A percentile compares a stretch with the other conserved stretches of the same genome.
phyloP scores from a whole-genome alignment of 2,888 invertebrate genomes.

The Unio pictorum region DNA sequence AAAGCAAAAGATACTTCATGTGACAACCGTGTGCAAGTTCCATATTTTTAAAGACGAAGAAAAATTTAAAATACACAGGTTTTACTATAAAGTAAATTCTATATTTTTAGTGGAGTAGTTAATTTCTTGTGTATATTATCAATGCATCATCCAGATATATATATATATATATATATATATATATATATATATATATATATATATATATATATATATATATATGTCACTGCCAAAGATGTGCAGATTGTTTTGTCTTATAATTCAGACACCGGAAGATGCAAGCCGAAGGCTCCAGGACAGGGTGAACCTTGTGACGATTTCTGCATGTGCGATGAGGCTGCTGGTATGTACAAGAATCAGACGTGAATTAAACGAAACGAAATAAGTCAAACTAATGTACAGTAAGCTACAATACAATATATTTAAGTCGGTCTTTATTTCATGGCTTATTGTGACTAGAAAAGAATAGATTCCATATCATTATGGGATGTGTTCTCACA shows the following conservation, averaged over 20 bases:
- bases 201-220: not conserved
- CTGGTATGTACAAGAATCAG: slow-evolving; percentile 8
- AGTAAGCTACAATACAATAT: too few species aligned
- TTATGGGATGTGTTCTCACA: too few species aligned
- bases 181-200: not conserved
- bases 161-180: not conserved
- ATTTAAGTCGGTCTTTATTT: not conserved
- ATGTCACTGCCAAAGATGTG: not conserved
- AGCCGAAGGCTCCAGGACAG: slow-evolving; percentile 11
- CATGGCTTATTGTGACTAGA: too few species aligned
- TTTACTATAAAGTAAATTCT: too few species aligned
- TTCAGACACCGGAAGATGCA: slow-evolving; percentile 16
- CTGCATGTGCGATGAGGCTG: slow-evolving; percentile 8
- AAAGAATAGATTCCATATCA: too few species aligned
- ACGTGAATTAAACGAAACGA: not conserved
- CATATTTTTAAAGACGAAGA: too few species aligned
- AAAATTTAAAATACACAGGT: too few species aligned
- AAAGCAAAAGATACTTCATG: too few species aligned
- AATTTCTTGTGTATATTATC: too few species aligned
- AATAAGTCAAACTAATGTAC: not conserved
- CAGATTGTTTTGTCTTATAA: not conserved
- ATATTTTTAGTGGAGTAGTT: too few species aligned
- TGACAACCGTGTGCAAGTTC: too few species aligned
- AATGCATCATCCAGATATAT: not conserved
- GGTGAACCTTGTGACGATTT: slow-evolving; percentile 18